Evolutionary conservation across 2,113 vertebrate genomes (phyloP).

Genomic region (Monopterus albus): DNA sequence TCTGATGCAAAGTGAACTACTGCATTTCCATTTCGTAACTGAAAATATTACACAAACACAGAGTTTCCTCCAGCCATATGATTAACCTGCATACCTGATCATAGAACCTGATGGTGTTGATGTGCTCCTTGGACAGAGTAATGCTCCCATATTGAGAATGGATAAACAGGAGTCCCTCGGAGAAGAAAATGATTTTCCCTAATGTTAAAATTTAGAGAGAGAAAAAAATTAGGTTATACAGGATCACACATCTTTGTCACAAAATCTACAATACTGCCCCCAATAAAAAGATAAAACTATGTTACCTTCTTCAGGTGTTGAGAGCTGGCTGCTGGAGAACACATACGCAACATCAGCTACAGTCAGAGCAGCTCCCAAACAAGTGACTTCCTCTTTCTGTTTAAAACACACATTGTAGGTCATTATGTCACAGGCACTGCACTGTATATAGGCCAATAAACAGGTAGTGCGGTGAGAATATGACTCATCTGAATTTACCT

Average conservation of each 20-base stretch:
- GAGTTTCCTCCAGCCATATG: neutral
- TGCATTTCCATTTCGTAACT: neutral
- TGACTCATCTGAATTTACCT: slow-evolving; percentile 69
- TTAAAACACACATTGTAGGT: slow-evolving; percentile 7
- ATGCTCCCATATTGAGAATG: slow-evolving; percentile 87
- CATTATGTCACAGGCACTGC: neutral
- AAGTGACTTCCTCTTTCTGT: slow-evolving; percentile 82
- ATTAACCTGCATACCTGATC: slow-evolving; percentile 84
- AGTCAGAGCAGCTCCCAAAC: slow-evolving; percentile 87
- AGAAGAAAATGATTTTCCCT: slow-evolving; percentile 93
- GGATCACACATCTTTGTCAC: neutral
- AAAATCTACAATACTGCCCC: neutral
- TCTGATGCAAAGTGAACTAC: neutral
- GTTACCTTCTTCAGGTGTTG: slow-evolving; percentile 89
- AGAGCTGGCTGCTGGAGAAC: slow-evolving; percentile 84
- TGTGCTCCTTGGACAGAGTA: slow-evolving; percentile 86
- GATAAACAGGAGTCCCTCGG: slow-evolving; percentile 89
- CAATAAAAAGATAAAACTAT: too few species aligned
- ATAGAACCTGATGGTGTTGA: slow-evolving; percentile 85
- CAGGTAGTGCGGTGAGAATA: neutral
- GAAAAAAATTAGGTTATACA: neutral
- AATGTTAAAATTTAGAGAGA: slow-evolving; percentile 32
- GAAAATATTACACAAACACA: neutral
- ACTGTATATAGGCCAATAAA: neutral
- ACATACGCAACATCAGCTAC: slow-evolving; percentile 86